These are phyloP conservation scores for Microctonus aethiopoides DNA, from an alignment of 2,888 invertebrate species.

Conservation along the genomic window DNA sequence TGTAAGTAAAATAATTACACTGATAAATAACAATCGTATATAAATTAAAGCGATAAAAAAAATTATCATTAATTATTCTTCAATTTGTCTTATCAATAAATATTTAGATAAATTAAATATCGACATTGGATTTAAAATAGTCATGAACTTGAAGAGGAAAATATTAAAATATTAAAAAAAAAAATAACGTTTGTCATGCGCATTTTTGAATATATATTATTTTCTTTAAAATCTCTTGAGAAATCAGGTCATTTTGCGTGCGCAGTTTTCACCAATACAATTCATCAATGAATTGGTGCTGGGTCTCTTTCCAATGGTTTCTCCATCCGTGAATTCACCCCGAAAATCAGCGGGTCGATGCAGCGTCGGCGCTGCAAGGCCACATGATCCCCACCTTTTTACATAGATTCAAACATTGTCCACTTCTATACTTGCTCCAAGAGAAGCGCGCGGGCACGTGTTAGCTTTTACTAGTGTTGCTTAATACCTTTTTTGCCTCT, in stretches of 20 bases:
- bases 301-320: constrained; percentile 2
- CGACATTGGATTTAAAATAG: not conserved
- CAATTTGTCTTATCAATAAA: not conserved
- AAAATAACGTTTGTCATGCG: not conserved
- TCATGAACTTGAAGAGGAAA: not conserved
- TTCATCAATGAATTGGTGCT: constrained; percentile 5
- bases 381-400: constrained; percentile 31
- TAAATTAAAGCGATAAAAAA: not conserved
- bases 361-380: constrained; percentile 56
- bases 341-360: constrained; percentile 54
- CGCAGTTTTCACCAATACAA: constrained; percentile 21
- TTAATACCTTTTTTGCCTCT: constrained; percentile 28
- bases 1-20: constrained; percentile 1
- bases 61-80: not conserved
- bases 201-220: not conserved
- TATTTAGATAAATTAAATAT: no score
- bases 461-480: constrained; percentile 30
- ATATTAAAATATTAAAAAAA: not conserved
- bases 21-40: not conserved
- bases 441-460: constrained; percentile 25
- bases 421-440: constrained; percentile 12
- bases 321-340: constrained; percentile 17
- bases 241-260: constrained; percentile 25
- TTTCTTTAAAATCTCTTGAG: not conserved
- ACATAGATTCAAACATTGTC: not conserved